Percentiles rank a stretch among this genome's conserved stretches.
These are phyloP conservation scores for Gymnoscopelus microlampas DNA, from an alignment of 2,797 vertebrate genomes.

Conservation along the genomic window DNA sequence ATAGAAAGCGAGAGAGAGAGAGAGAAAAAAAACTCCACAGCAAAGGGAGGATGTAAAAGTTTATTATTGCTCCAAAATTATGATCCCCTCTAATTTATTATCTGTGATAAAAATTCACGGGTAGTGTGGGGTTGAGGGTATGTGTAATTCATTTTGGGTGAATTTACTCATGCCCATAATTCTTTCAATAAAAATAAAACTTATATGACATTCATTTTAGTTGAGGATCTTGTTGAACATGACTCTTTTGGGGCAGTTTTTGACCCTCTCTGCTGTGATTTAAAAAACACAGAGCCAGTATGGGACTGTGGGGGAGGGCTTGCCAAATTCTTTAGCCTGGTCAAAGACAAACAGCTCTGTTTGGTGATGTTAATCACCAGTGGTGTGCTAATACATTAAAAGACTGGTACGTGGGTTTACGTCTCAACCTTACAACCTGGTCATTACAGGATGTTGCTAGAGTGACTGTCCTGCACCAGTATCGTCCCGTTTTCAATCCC, in stretches of 20 bases:
- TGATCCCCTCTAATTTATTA: constrained; percentile 26
- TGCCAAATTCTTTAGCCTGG: constrained; percentile 56
- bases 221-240: constrained; percentile 32
- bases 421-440: constrained; percentile 21
- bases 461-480: too few relatives aligned
- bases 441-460: not conserved
- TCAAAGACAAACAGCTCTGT: constrained; percentile 68
- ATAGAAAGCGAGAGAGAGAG: not conserved
- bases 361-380: constrained; percentile 64
- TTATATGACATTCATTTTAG: constrained; percentile 27
- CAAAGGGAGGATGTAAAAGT: constrained; percentile 20
- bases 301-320: constrained; percentile 47
- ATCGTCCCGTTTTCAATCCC: too few relatives aligned
- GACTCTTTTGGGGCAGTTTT: constrained; percentile 16
- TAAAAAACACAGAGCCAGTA: constrained; percentile 41
- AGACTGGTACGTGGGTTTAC: constrained; percentile 43
- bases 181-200: constrained; percentile 22
- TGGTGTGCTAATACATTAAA: constrained; percentile 54
- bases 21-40: not conserved
- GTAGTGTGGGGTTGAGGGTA: not conserved
- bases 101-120: constrained; percentile 27
- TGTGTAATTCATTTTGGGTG: constrained; percentile 14
- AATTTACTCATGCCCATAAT: constrained; percentile 5
- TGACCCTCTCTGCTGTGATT: constrained; percentile 45
- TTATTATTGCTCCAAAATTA: constrained; percentile 29